A percentile compares a stretch with the other conserved stretches of the same genome.
Evolutionary conservation across 2,113 vertebrate genomes (phyloP).

Genomic region (Potamarius usumacintae): DNA sequence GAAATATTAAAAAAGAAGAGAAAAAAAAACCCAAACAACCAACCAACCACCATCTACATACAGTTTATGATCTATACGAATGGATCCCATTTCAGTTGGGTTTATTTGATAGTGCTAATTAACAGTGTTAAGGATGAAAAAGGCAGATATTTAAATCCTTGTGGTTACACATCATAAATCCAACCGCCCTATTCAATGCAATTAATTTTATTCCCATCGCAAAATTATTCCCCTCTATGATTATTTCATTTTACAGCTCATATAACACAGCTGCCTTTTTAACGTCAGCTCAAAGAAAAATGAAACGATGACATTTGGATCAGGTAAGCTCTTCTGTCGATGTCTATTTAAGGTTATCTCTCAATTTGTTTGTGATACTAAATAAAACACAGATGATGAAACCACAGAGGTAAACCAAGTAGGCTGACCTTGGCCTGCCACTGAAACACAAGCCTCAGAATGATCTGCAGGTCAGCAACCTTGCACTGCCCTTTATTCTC

Average conservation of each 20-base stretch:
- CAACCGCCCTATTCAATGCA: constrained; percentile 25
- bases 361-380: constrained; percentile 58
- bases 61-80: neutral
- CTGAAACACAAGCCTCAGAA: constrained; percentile 60
- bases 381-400: constrained; percentile 65
- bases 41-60: neutral
- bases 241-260: constrained; percentile 49
- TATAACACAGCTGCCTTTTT: constrained; percentile 20
- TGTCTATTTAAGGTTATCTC: constrained; percentile 56
- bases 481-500: constrained; percentile 59
- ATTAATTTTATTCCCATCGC: constrained; percentile 42
- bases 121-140: constrained; percentile 32
- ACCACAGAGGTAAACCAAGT: constrained; percentile 59
- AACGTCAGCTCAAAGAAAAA: constrained; percentile 26
- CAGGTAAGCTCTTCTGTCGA: constrained; percentile 39
- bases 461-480: constrained; percentile 64
- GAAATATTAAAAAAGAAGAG: constrained; percentile 15
- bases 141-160: constrained; percentile 33
- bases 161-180: constrained; percentile 34
- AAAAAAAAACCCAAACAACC: neutral
- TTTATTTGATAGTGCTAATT: constrained; percentile 20
- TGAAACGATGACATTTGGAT: constrained; percentile 43
- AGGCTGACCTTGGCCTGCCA: constrained; percentile 59
- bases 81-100: neutral
- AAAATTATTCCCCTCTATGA: constrained; percentile 41